Conservation (phyloP, 2,113 vertebrate species). For the Serilophus lunatus region DNA sequence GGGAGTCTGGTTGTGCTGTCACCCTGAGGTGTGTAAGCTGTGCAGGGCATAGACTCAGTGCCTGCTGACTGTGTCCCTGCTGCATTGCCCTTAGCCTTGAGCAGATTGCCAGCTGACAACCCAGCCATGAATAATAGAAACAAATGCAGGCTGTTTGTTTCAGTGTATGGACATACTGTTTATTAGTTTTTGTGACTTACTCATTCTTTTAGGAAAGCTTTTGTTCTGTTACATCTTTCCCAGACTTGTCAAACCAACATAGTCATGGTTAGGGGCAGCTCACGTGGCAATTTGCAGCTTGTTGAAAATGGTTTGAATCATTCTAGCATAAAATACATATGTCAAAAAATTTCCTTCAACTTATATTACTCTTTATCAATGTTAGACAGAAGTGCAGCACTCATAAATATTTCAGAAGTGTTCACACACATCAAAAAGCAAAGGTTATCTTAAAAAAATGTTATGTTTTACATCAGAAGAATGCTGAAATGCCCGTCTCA, state of each 20-base stretch:
- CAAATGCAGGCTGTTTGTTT: not conserved
- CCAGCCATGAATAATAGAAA: not conserved
- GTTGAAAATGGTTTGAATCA: not conserved
- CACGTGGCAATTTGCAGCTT: not conserved
- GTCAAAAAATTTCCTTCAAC: not conserved
- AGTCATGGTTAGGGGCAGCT: not conserved
- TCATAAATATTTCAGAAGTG: not conserved
- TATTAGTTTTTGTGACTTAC: not conserved
- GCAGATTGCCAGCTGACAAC: not conserved
- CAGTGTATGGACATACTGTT: not conserved
- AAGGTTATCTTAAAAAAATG: not conserved
- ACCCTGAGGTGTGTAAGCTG: not conserved
- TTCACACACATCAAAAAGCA: not conserved
- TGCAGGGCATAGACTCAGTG: not conserved
- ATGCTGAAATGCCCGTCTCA: not conserved
- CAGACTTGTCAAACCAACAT: not conserved
- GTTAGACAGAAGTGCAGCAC: not conserved
- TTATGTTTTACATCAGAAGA: not conserved
- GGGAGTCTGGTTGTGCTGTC: not conserved
- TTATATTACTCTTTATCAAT: not conserved
- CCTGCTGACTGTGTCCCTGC: not conserved
- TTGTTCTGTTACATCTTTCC: not conserved
- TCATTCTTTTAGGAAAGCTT: not conserved
- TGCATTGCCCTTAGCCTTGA: not conserved
- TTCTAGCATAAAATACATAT: not conserved